Conservation (phyloP, 2,888 invertebrate species). For the Ormyrus pomaceus region DNA sequence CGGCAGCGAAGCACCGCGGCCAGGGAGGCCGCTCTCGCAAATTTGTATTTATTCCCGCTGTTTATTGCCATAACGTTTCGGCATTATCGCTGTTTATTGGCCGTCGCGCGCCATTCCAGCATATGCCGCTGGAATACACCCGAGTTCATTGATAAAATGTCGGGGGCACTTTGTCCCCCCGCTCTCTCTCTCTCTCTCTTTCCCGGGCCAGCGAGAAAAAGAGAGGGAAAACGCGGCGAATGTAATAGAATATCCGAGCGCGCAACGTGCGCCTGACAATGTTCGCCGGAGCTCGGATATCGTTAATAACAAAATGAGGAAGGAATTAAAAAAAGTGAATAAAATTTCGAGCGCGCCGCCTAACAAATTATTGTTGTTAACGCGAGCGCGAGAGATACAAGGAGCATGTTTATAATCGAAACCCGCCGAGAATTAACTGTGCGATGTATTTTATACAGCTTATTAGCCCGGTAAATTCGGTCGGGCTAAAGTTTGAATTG, state of each 20-base stretch:
- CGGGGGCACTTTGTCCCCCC: constrained; percentile 59
- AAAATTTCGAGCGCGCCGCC: constrained; percentile 21
- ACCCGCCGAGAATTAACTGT: background rate
- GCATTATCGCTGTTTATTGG: constrained; percentile 72
- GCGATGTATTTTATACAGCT: background rate
- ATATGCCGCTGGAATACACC: constrained; percentile 21
- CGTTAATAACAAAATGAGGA: constrained; percentile 35
- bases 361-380: constrained; percentile 33
- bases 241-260: constrained; percentile 61
- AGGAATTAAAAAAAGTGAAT: constrained; percentile 14
- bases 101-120: constrained; percentile 44
- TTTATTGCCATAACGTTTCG: constrained; percentile 70
- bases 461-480: background rate
- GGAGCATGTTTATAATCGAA: constrained; percentile 22
- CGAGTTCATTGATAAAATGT: constrained; percentile 61
- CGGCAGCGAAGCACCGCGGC: background rate
- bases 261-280: constrained; percentile 58
- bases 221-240: constrained; percentile 57
- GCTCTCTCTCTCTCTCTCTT: background rate
- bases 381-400: constrained; percentile 26
- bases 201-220: background rate
- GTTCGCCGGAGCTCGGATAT: constrained; percentile 17
- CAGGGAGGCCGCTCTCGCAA: constrained; percentile 61
- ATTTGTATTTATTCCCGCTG: constrained; percentile 72
- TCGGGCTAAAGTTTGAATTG: no score